Conservation (phyloP, 2,113 vertebrate genomes). For the Jacana jacana region DNA sequence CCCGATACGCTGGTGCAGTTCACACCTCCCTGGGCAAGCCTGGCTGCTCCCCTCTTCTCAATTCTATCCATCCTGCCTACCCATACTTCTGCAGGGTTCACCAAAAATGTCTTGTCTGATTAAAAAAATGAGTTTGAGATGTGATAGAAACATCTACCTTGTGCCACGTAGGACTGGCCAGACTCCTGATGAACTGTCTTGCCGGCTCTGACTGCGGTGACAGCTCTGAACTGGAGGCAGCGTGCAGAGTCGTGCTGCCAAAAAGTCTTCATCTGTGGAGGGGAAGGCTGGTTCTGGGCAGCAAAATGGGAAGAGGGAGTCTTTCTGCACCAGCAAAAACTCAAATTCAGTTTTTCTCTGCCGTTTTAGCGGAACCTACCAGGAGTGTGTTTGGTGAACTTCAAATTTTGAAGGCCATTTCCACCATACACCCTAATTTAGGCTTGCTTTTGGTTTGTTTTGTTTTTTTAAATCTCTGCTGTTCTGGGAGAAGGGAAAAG, state of each 20-base stretch:
- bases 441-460: neutral
- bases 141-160: neutral
- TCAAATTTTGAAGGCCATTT: neutral
- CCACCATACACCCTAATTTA: neutral
- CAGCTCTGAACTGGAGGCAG: neutral
- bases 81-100: rapidly evolving
- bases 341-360: neutral
- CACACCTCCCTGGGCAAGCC: neutral
- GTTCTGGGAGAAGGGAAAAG: no score
- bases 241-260: neutral
- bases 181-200: rapidly evolving
- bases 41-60: neutral
- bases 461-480: neutral
- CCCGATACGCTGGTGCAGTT: neutral
- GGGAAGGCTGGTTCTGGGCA: neutral
- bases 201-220: rapidly evolving
- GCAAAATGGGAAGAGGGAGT: neutral
- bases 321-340: neutral
- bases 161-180: neutral
- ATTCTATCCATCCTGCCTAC: neutral
- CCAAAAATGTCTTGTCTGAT: neutral
- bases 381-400: neutral
- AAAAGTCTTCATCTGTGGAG: neutral
- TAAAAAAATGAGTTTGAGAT: neutral
- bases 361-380: neutral